Evolutionary conservation across 2,888 invertebrate genomes (phyloP).

Genomic region (Andrena dorsata): DNA sequence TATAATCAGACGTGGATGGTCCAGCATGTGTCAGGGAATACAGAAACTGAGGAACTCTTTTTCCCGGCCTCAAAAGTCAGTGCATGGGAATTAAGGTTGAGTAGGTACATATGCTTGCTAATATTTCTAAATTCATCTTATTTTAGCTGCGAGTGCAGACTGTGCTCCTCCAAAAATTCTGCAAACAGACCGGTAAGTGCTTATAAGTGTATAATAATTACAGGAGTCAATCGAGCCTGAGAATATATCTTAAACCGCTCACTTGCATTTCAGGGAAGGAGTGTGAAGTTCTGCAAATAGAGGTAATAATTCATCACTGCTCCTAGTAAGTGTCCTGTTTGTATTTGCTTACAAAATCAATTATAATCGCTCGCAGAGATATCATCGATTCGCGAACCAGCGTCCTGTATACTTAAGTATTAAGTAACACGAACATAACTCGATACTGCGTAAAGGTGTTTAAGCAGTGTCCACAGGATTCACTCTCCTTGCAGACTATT

Average conservation of each 20-base stretch:
- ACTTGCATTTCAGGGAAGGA: constrained; percentile 2
- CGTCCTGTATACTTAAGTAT: constrained; percentile 29
- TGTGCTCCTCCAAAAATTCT: constrained; percentile 1
- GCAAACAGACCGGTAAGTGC: constrained; percentile 5
- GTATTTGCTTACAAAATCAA: constrained; percentile 47
- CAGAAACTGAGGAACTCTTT: not conserved
- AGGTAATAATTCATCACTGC: constrained; percentile 9
- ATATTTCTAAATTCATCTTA: constrained; percentile 2
- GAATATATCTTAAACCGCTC: too few relatives aligned
- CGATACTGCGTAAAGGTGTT: not conserved
- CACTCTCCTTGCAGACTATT: constrained; percentile 3
- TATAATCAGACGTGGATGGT: constrained; percentile 33
- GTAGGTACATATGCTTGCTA: not conserved
- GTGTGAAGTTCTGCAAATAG: constrained; percentile 34
- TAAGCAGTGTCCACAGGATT: not conserved
- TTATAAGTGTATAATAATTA: not conserved
- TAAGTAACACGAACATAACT: constrained; percentile 35
- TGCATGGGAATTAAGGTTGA: not conserved
- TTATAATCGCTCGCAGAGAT: constrained; percentile 25
- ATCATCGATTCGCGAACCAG: constrained; percentile 14
- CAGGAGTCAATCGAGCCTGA: too few relatives aligned
- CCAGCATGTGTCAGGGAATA: constrained; percentile 29
- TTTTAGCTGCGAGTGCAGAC: not conserved
- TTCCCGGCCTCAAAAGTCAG: not conserved
- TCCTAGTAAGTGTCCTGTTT: constrained; percentile 25